phyloP scores from a whole-genome alignment of 1,140 invertebrate genomes.

The Drosophila ercepeae region DNA sequence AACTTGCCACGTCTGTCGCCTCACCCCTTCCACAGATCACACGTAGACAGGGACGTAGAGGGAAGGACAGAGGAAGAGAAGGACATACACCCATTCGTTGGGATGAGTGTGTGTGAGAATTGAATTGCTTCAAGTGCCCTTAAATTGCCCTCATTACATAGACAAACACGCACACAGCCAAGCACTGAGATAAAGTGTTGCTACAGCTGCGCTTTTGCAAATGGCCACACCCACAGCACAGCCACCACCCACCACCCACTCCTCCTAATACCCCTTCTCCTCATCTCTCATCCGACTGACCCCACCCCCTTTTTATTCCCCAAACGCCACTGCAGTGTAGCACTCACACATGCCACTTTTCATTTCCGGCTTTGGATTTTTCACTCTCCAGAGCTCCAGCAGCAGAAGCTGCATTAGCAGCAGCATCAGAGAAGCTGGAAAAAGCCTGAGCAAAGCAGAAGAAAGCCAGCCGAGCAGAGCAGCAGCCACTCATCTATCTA shows the following conservation, averaged over 20 bases:
- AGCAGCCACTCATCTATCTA: conserved; percentile 70
- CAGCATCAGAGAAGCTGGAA: conserved; percentile 19
- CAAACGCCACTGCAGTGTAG: conserved; percentile 10
- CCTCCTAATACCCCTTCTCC: conserved; percentile 6
- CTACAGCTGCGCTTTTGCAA: conserved; percentile 73
- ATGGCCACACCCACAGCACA: conserved; percentile 45
- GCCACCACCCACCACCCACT: conserved; percentile 1
- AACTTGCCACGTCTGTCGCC: conserved; percentile 56
- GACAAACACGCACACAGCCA: conserved; percentile 59
- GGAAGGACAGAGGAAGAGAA: background rate
- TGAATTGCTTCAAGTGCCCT: conserved; percentile 78
- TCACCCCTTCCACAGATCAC: conserved; percentile 12
- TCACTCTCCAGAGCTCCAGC: conserved; percentile 42
- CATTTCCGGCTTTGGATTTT: conserved; percentile 70
- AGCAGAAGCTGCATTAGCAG: conserved; percentile 41
- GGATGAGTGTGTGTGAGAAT: conserved; percentile 68
- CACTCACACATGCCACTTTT: conserved; percentile 62
- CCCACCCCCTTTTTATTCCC: background rate
- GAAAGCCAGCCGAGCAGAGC: conserved; percentile 3
- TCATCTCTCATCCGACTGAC: background rate
- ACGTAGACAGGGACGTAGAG: conserved; percentile 30
- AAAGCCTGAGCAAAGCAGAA: conserved; percentile 10
- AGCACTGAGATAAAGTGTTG: conserved; percentile 58
- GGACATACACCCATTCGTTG: conserved; percentile 21
- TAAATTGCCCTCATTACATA: conserved; percentile 80